Percentiles rank a stretch among this genome's conserved stretches.
phyloP scores from a whole-genome alignment of 1,140 invertebrate species.

The Schmidtea mediterranea region DNA sequence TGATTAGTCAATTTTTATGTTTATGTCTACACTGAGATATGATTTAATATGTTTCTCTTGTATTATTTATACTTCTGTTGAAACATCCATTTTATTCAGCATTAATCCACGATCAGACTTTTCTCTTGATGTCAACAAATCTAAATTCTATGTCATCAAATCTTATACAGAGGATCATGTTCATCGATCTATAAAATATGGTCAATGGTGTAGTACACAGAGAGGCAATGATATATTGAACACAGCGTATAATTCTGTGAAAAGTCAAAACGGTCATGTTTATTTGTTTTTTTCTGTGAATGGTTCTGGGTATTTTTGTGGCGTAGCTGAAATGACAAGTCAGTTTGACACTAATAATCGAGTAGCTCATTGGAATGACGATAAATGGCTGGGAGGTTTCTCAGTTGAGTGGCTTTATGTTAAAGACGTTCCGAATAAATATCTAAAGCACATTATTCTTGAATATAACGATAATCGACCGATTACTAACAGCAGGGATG shows the following conservation, averaged over 20 bases:
- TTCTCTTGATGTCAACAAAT: conserved; percentile 24
- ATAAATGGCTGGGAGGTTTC: conserved; percentile 37
- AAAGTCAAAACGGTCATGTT: conserved; percentile 38
- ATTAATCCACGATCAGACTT: no score
- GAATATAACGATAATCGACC: conserved; percentile 87
- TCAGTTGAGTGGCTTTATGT: conserved; percentile 82
- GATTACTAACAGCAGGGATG: conserved; percentile 71
- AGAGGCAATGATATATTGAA: conserved; percentile 71
- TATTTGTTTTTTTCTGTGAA: conserved; percentile 77
- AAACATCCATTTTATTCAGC: no score
- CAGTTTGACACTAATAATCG: conserved; percentile 45
- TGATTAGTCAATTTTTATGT: no score
- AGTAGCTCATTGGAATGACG: conserved; percentile 27
- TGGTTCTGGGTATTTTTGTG: conserved; percentile 73
- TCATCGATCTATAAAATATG: conserved; percentile 75
- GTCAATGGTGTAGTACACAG: conserved; percentile 82
- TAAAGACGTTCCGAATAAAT: conserved; percentile 46
- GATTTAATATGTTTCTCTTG: no score
- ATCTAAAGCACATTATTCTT: conserved; percentile 54
- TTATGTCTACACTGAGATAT: no score
- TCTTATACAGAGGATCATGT: conserved; percentile 90
- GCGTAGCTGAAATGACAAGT: conserved; percentile 82
- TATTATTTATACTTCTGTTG: no score
- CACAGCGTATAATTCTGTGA: conserved; percentile 48
- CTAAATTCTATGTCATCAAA: conserved; percentile 74